These are phyloP conservation scores for Sebastes paucispinis DNA, from an alignment of 2,797 vertebrate genomes.

Conservation along the genomic window DNA sequence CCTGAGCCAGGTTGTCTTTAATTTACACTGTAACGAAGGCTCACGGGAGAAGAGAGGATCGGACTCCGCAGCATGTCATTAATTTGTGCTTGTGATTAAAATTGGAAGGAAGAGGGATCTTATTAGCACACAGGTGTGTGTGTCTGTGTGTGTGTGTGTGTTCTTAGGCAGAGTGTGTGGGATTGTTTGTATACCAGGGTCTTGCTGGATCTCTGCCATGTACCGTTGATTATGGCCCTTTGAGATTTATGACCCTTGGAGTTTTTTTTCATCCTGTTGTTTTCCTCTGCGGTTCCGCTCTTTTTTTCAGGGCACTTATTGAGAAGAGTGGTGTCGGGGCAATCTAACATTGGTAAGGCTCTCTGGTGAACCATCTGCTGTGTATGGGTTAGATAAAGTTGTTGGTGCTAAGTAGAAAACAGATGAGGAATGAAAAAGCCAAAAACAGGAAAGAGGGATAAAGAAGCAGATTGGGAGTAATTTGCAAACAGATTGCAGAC, in stretches of 20 bases:
- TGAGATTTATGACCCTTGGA: constrained; percentile 37
- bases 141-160: not conserved
- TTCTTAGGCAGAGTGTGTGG: not conserved
- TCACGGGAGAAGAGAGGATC: constrained; percentile 29
- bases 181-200: constrained; percentile 31
- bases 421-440: constrained; percentile 2
- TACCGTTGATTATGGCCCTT: constrained; percentile 40
- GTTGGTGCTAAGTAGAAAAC: constrained; percentile 21
- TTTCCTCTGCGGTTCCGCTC: not conserved
- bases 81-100: constrained; percentile 61
- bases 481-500: constrained; percentile 26
- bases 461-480: constrained; percentile 14
- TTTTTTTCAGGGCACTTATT: constrained; percentile 3
- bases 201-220: constrained; percentile 45
- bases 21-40: constrained; percentile 43
- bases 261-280: constrained; percentile 1
- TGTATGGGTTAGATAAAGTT: constrained; percentile 16
- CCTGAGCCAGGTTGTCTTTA: constrained; percentile 52
- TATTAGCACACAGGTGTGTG: not conserved
- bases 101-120: constrained; percentile 4
- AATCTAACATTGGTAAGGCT: not conserved
- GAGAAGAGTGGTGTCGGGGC: not conserved
- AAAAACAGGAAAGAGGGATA: not conserved
- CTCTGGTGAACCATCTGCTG: constrained; percentile 29
- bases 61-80: constrained; percentile 46